Base-by-base conservation (phyloP, 1,140 invertebrate genomes). In the Ectropis grisescens region DNA sequence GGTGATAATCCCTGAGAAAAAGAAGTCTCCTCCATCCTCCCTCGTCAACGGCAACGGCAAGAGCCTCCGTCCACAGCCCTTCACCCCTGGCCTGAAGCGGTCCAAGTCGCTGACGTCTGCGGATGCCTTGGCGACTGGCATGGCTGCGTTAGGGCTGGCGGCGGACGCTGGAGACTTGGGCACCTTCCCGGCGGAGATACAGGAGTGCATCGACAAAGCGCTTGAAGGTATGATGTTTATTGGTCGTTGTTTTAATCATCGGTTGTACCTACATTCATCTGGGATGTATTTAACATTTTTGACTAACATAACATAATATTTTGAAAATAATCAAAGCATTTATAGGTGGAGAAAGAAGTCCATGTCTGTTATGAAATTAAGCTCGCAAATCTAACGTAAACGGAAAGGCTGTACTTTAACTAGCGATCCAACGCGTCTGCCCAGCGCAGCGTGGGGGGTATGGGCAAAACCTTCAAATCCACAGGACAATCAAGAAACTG, bases 81-180 rank as follows among this genome's bases (percentile, higher is more conserved):
- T 75, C 40, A 57, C 84, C 1, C 82, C 85, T 6, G 86, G 85
- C n/a, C 55, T 93, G 10, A 92, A 94, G 71, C 84, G 92, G 12
- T 93, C 92, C 5, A 94, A 93, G 66, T 94, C 91, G 29, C 69
- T 93, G 28, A 92, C 89, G 1, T 87, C 90, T 1, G 86, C 89
- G 0, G 91, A 93, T 52, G 83, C 86, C 1, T 62, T 89, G 1
- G 86, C 88, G 16, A 87, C 85, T 23, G 85, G 85, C 26, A 85
- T 86, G 81, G 85, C 85, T 1, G 84, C 84, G 5, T 45, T 87
- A 26, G 85, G 85, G 0, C 59, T 87, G 7, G 84, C 85, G 0
- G 83, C 86, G 1, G 90, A 92, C 41, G 87, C 89, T 2, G 87
- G 88, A 0, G 90, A 93, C 58, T 82, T 93, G 26, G 91, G 88